Base-by-base conservation (phyloP, 53 echinoderm and acorn worm species). In the Echinometra lucunter region DNA sequence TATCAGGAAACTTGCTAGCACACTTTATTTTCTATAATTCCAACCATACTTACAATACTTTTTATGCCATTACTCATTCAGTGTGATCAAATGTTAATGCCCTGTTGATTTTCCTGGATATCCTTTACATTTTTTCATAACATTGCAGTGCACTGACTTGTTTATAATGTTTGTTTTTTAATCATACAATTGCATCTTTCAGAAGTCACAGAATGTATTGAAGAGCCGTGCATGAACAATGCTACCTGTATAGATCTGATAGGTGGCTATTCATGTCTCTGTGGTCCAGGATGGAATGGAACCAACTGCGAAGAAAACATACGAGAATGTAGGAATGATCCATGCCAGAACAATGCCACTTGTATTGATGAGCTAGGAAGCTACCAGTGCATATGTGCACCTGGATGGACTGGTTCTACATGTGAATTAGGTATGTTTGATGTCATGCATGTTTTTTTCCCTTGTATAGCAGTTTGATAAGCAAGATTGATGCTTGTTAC, bases 221-320 rank as follows among this genome's bases (percentile, higher is more conserved):
- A 35, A 16, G 66, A 56, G 32, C 95, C 95, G 32, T 95, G 95
- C 72, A 47, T 60, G 53, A 92, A 93, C 66, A 93, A 93, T 66
- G 88, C 85, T 42, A 63, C 66, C 42, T 91, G 91, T 67, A 30
- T 91, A 69, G 91, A 91, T 45, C 42, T 38, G 28, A 44, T 45
- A 13, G 69, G 21, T 0, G 45, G 66, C 45, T 91, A 66, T 67
- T 45, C 66, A 15, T 91, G 91, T 70, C 69, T 66, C 44, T 91
- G 91, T 44, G 70, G 18, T 30, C 44, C 91, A 38, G 91, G 91
- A 44, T 91, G 66, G 66, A 66, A 91, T 66, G 91, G 91, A 37
- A 91, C 91, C 91, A 66, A 91, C 91, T 91, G 91, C 37, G 91
- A 91, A 45, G 28, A 38, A 18, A 66, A 91, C 91, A 67, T 70